These are phyloP conservation scores for Myripristis murdjan DNA, from an alignment of 2,797 vertebrate species.

Conservation along the genomic window DNA sequence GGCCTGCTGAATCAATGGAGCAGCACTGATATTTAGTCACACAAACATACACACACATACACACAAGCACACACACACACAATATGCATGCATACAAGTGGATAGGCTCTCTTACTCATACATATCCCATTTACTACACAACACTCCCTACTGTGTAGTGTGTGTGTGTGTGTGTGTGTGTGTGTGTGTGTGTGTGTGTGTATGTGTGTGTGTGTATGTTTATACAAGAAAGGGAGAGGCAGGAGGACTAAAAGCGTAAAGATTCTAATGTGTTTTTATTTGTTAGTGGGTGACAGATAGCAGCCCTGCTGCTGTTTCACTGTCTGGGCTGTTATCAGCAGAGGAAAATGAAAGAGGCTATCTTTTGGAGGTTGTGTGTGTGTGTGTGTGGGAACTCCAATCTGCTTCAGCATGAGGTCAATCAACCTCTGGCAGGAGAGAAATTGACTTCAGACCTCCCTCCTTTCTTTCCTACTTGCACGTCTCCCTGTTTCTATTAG, in stretches of 20 bases:
- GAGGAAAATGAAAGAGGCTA: constrained; percentile 20
- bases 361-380: too few species aligned
- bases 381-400: too few species aligned
- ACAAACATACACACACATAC: constrained; percentile 5
- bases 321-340: constrained; percentile 9
- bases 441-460: constrained; percentile 22
- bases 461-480: constrained; percentile 10
- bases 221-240: neutral
- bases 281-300: constrained; percentile 1
- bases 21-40: constrained; percentile 29
- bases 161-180: constrained; percentile 6
- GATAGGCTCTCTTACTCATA: constrained; percentile 1
- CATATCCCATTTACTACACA: neutral
- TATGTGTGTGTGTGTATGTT: too few species aligned
- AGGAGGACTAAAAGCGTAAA: too few species aligned
- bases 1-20: constrained; percentile 54
- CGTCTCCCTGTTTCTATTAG: constrained; percentile 40
- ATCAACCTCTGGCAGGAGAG: constrained; percentile 45
- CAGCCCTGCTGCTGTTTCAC: neutral
- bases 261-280: constrained; percentile 25
- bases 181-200: constrained; percentile 10
- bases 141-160: neutral
- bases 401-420: constrained; percentile 16
- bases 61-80: constrained; percentile 12
- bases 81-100: neutral